Percentiles rank a stretch among this genome's conserved stretches.
Evolutionary conservation across 2,113 vertebrate species (phyloP).

Genomic region (Haliaeetus leucogaster): DNA sequence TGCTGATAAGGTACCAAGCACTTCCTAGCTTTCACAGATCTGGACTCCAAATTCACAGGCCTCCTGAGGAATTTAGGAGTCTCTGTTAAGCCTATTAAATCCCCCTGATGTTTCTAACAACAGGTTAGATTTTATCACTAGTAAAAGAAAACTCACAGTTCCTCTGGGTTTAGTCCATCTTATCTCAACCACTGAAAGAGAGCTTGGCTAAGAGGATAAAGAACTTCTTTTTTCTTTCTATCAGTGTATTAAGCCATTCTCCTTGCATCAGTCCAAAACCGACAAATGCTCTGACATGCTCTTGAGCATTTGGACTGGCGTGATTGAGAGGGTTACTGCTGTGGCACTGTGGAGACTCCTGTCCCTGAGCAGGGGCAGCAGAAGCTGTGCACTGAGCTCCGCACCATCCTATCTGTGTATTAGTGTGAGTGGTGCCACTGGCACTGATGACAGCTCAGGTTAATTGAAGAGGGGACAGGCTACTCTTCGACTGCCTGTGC

Average conservation of each 20-base stretch:
- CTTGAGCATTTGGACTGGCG: not conserved
- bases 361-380: not conserved
- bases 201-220: not conserved
- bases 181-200: not conserved
- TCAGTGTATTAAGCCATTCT: not conserved
- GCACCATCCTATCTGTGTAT: not conserved
- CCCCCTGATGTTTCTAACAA: slow-evolving; percentile 1
- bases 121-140: slow-evolving; percentile 35
- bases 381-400: not conserved
- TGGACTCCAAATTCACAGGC: not conserved
- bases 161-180: not conserved
- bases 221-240: not conserved
- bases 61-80: not conserved
- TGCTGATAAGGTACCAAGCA: not conserved
- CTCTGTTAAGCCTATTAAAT: slow-evolving; percentile 30
- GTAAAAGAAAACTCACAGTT: not conserved
- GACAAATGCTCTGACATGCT: not conserved
- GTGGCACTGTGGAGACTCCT: not conserved
- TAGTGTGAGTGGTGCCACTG: not conserved
- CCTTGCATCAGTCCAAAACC: not conserved
- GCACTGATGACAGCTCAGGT: not conserved
- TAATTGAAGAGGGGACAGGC: not conserved
- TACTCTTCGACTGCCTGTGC: not conserved
- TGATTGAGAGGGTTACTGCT: not conserved
- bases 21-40: not conserved